A percentile compares a stretch with the other conserved stretches of the same genome.
These are phyloP conservation scores for Pegoplata infirma DNA, from an alignment of 2,888 invertebrate genomes.

Conservation along the genomic window DNA sequence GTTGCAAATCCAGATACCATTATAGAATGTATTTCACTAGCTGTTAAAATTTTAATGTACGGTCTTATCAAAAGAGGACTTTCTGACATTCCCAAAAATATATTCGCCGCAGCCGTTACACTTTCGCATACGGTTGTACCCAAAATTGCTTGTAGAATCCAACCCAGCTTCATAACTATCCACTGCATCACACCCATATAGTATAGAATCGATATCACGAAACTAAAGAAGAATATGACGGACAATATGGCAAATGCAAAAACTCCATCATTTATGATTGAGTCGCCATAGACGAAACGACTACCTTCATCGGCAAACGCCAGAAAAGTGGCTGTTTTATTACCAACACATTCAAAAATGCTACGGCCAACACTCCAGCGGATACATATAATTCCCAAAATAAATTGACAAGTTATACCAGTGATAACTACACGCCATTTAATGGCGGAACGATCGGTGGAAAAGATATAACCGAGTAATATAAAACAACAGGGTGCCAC, in stretches of 20 bases:
- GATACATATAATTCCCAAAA: constrained; percentile 90
- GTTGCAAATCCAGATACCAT: constrained; percentile 97
- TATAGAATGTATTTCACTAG: constrained; percentile 94
- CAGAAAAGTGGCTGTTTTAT: constrained; percentile 86
- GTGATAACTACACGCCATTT: constrained; percentile 89
- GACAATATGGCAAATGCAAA: constrained; percentile 95
- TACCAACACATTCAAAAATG: constrained; percentile 82
- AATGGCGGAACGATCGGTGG: constrained; percentile 81
- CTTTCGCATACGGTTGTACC: constrained; percentile 97
- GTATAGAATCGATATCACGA: constrained; percentile 92
- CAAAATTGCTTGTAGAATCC: constrained; percentile 84
- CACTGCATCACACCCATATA: constrained; percentile 93
- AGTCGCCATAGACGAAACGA: constrained; percentile 89
- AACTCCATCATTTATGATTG: constrained; percentile 81
- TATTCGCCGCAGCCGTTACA: constrained; percentile 93
- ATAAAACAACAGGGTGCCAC: constrained; percentile 83
- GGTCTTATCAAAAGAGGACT: constrained; percentile 93
- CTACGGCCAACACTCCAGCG: constrained; percentile 88
- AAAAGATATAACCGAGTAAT: constrained; percentile 82
- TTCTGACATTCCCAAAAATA: constrained; percentile 96
- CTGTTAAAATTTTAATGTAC: constrained; percentile 88
- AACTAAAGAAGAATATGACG: constrained; percentile 96
- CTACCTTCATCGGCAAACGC: constrained; percentile 89
- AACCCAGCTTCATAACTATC: constrained; percentile 89
- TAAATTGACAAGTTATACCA: constrained; percentile 90